Conservation (phyloP, 2,113 vertebrate genomes). For the Tylochromis polylepis region DNA sequence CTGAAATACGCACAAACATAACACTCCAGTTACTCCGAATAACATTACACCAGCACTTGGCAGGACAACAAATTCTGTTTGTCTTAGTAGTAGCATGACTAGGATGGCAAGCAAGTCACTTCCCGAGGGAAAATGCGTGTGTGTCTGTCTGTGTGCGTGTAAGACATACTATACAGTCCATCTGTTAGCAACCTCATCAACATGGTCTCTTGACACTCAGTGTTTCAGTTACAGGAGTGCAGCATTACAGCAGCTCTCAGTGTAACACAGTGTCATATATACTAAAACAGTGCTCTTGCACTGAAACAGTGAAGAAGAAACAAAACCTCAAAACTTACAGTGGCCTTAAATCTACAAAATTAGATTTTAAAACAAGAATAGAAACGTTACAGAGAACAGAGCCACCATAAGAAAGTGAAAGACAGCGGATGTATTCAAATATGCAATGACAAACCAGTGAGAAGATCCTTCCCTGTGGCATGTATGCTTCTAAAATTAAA, state of each 20-base stretch:
- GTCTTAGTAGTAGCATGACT: constrained; percentile 6
- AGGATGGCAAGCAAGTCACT: background rate
- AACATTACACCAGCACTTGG: background rate
- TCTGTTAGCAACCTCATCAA: background rate
- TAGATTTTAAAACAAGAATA: background rate
- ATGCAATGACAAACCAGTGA: background rate
- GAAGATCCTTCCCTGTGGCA: background rate
- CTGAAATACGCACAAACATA: background rate
- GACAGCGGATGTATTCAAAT: background rate
- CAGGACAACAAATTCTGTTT: background rate
- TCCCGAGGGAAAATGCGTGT: background rate
- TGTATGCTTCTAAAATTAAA: background rate
- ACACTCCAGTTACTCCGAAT: background rate
- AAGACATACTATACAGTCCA: background rate
- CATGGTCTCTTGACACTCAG: background rate
- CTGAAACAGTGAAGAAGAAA: background rate
- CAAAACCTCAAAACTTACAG: background rate
- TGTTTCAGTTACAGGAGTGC: background rate
- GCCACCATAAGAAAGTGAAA: background rate
- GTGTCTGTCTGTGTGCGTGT: constrained; percentile 1
- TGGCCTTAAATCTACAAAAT: background rate
- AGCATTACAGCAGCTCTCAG: background rate
- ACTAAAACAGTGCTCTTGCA: background rate
- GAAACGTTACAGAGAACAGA: background rate
- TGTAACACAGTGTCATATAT: background rate